Conservation (phyloP, 2,888 invertebrate genomes). For the Timandra comae region DNA sequence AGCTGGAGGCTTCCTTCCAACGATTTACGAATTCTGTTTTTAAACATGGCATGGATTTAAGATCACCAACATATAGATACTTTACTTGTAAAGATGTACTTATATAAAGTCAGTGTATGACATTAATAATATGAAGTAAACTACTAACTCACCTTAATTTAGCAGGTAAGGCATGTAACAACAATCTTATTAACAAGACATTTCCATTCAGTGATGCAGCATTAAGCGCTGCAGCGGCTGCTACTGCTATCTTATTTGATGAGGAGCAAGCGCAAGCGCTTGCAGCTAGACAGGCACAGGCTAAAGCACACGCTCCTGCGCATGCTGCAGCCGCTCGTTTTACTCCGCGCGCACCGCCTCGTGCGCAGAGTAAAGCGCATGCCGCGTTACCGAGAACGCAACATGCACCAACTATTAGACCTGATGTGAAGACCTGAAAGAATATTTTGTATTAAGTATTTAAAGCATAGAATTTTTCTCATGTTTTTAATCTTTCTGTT, state of each 20-base stretch:
- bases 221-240: slow-evolving; percentile 58
- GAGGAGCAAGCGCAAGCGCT: slow-evolving; percentile 53
- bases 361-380: slow-evolving; percentile 49
- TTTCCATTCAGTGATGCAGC: slow-evolving; percentile 67
- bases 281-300: slow-evolving; percentile 52
- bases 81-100: too few species aligned
- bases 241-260: slow-evolving; percentile 49
- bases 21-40: too few species aligned
- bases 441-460: too few species aligned
- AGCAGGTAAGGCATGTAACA: slow-evolving; percentile 59
- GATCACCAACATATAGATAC: too few species aligned
- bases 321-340: slow-evolving; percentile 54
- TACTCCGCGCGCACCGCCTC: slow-evolving; percentile 56
- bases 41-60: too few species aligned
- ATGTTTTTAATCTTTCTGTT: too few species aligned
- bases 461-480: too few species aligned
- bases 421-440: slow-evolving; percentile 59
- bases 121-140: too few species aligned
- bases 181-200: slow-evolving; percentile 53
- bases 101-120: too few species aligned
- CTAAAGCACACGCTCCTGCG: slow-evolving; percentile 52
- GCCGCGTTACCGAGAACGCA: slow-evolving; percentile 61
- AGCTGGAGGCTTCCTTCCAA: too few species aligned
- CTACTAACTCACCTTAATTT: slow-evolving; percentile 48
- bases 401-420: slow-evolving; percentile 60